phyloP scores from a whole-genome alignment of 1,140 invertebrate genomes.

The Limonius californicus region DNA sequence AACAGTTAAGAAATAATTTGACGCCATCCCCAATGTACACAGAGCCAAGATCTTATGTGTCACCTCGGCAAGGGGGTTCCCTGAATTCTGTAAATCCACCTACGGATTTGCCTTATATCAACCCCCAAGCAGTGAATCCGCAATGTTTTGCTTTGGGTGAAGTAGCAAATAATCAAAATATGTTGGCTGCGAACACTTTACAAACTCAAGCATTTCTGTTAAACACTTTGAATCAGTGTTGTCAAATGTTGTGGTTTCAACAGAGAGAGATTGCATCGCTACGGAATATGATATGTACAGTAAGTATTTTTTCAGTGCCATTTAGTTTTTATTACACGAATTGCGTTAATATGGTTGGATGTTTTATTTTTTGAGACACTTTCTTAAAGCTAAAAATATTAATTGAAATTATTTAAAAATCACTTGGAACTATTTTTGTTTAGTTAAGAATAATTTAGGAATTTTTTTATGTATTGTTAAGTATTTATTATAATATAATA shows the following conservation, averaged over 20 bases:
- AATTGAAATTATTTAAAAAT: no score
- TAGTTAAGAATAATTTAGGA: no score
- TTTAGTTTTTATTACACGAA: neutral
- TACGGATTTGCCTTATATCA: constrained; percentile 23
- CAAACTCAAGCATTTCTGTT: constrained; percentile 50
- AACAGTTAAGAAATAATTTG: constrained; percentile 41
- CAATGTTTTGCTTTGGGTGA: neutral
- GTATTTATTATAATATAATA: no score
- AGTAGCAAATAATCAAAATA: constrained; percentile 35
- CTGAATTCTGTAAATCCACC: constrained; percentile 33
- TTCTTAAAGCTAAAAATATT: no score
- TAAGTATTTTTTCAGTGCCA: constrained; percentile 29
- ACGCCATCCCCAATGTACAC: constrained; percentile 41
- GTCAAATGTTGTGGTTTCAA: constrained; percentile 50
- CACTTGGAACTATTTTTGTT: no score
- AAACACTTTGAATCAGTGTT: constrained; percentile 50
- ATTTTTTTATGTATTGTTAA: no score
- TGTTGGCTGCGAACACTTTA: constrained; percentile 42
- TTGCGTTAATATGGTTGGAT: no score
- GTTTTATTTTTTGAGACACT: no score
- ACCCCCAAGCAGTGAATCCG: neutral
- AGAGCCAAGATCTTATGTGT: constrained; percentile 33
- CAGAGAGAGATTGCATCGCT: constrained; percentile 48
- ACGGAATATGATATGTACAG: constrained; percentile 39
- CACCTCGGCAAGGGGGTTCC: constrained; percentile 31